Evolutionary conservation across 2,797 vertebrate species (phyloP).

Genomic region (Acropternis orthonyx): DNA sequence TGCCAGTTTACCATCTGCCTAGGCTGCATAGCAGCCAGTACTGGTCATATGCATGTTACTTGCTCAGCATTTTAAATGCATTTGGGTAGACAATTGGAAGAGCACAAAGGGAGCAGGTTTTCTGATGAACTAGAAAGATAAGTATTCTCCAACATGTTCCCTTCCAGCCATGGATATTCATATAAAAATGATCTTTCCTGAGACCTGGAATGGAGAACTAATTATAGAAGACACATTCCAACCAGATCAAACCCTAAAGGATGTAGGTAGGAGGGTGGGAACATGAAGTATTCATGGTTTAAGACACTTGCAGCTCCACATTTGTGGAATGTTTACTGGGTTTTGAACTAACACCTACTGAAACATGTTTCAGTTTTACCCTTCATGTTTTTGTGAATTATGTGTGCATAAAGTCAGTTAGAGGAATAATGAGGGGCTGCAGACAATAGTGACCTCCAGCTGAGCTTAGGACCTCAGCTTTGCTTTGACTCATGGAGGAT

Average conservation of each 20-base stretch:
- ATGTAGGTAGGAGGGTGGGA: not conserved
- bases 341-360: not conserved
- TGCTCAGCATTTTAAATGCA: not conserved
- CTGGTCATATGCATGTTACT: not conserved
- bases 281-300: not conserved
- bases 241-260: not conserved
- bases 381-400: not conserved
- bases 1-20: not conserved
- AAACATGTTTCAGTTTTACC: not conserved
- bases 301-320: not conserved
- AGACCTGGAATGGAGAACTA: not conserved
- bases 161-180: not conserved
- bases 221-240: not conserved
- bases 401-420: not conserved
- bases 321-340: not conserved
- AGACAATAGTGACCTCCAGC: not conserved
- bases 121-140: not conserved
- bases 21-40: not conserved
- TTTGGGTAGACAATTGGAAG: not conserved
- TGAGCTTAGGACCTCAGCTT: not conserved
- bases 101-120: not conserved
- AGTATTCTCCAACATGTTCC: not conserved
- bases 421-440: fast-evolving
- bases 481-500: not conserved
- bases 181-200: not conserved